Percentiles rank a stretch among this genome's conserved stretches.
Conservation (phyloP, 1,140 invertebrate species). For the Rhizoglyphus robini region DNA sequence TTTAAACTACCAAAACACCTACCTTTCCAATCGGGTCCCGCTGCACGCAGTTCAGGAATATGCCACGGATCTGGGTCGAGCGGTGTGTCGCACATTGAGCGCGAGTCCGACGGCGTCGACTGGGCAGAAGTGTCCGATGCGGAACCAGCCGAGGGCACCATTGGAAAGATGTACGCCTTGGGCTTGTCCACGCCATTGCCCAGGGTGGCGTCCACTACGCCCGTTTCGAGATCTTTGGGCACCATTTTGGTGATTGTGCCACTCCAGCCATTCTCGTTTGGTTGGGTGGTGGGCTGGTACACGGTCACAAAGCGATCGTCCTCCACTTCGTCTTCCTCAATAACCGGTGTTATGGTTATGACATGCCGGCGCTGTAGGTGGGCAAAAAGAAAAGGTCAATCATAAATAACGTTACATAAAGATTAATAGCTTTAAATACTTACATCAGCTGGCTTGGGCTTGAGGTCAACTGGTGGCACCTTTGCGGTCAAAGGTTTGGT, state of each 20-base stretch:
- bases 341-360: neutral
- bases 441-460: neutral
- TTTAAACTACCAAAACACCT: too few species aligned
- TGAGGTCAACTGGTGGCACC: neutral
- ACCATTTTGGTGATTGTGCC: neutral
- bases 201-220: too few species aligned
- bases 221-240: neutral
- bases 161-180: conserved; percentile 4
- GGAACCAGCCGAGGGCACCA: neutral
- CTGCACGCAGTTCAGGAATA: neutral
- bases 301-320: neutral
- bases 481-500: neutral
- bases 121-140: neutral
- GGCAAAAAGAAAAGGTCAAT: neutral
- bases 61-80: neutral
- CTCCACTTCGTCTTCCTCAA: neutral
- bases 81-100: conserved; percentile 6
- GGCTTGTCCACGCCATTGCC: neutral
- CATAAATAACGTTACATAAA: neutral
- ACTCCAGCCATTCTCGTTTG: neutral
- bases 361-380: neutral
- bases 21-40: conserved; percentile 4
- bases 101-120: conserved; percentile 2
- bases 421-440: neutral
- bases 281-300: neutral